Percentiles rank a stretch among this genome's conserved stretches.
phyloP scores from a whole-genome alignment of 2,888 invertebrate genomes.

The Ctenicera cuprea region DNA sequence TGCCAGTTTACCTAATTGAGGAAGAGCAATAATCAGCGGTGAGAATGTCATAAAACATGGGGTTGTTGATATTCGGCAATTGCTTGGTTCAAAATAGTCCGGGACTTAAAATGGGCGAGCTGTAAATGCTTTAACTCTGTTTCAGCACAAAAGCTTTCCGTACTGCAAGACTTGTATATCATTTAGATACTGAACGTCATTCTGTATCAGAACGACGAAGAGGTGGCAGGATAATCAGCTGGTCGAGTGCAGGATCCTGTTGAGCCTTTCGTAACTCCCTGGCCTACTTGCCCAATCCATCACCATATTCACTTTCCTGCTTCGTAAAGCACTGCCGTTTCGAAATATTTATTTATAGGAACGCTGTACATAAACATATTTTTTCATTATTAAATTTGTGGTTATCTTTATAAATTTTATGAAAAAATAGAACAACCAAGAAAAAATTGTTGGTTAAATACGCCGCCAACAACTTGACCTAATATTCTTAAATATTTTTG shows the following conservation, averaged over 20 bases:
- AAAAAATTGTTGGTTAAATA: not conserved
- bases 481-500: not conserved
- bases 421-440: not conserved
- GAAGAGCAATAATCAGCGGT: no score
- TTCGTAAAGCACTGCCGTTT: conserved; percentile 36
- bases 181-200: conserved; percentile 65
- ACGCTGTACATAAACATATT: conserved; percentile 29
- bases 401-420: conserved; percentile 1
- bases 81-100: no score
- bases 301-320: conserved; percentile 66
- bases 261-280: conserved; percentile 73
- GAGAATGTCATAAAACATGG: no score
- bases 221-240: conserved; percentile 70
- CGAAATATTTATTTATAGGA: conserved; percentile 42
- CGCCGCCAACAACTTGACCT: no score
- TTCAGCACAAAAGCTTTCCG: conserved; percentile 42
- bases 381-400: conserved; percentile 23
- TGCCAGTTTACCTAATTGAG: no score
- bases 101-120: not conserved
- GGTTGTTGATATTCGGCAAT: no score
- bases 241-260: conserved; percentile 74
- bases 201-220: conserved; percentile 64
- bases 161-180: conserved; percentile 55
- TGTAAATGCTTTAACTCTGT: conserved; percentile 21
- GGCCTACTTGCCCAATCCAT: conserved; percentile 74